Base-by-base conservation (phyloP, 2,113 vertebrate genomes). In the Rhagologus leucostigma region DNA sequence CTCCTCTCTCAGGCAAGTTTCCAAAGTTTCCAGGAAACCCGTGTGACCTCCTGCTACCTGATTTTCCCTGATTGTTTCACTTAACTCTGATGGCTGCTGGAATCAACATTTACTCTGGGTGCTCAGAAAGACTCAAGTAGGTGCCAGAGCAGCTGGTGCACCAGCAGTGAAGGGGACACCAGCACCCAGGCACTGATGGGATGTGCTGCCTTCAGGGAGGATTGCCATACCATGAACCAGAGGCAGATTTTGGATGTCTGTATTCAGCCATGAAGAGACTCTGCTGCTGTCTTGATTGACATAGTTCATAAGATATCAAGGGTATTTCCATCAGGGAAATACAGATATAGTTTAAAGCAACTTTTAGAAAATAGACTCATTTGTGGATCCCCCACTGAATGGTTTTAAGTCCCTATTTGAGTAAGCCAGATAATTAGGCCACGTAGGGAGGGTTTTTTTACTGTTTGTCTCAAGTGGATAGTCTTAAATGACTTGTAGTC, bases 11-110 rank as follows among this genome's bases (percentile, higher is more conserved):
- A 6, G 87, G 92, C 82, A 81, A 52, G 24, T 50, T 77, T 90
- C 87, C 90, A 91, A 42, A 52, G 49, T 77, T 83, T 94, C 39
- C 83, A 67, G 79, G 90, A 95, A 96, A 81, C 29, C 35, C 1
- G 0, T 64, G 60, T 92, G 90, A 86, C 86, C 35, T 96, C 42
- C 71, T 81, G 26, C 32, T 95, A 93, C 87, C 85, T 90, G 90
- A 74, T 59, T 70, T 94, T 94, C 79, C 42, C 49, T 91, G 39
- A 60, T 71, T 93, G 68, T 90, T 95, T 90, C 57, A 56, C 32
- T 71, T 70, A 37, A 41, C 32, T 69, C 65, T 4, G 3, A 8
- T 20, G 35, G 46, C 68, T 85, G 7, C 59, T 35, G 59, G 42
- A 42, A 60, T 59, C 55, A 39, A 8, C 10, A 3, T 24, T 62